These are phyloP conservation scores for Nemapogon koenigi DNA, from an alignment of 2,888 invertebrate genomes.

Conservation along the genomic window DNA sequence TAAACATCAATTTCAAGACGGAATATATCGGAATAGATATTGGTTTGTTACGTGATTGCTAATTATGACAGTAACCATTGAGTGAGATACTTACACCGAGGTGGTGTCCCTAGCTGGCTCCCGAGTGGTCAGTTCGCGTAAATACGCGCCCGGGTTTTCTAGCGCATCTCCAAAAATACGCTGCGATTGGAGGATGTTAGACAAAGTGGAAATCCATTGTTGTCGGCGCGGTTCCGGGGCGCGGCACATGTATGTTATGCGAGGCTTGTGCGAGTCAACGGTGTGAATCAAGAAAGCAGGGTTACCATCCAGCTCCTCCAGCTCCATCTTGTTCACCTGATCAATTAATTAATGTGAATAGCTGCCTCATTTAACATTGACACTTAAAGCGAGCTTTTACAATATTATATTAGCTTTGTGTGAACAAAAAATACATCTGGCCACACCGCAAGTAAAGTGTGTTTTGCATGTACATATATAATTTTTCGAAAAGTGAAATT, in stretches of 20 bases:
- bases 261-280: slow-evolving; percentile 79
- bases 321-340: slow-evolving; percentile 96
- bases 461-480: too few relatives aligned
- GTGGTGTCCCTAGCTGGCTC: slow-evolving; percentile 26
- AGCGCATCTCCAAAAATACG: slow-evolving; percentile 92
- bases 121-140: slow-evolving; percentile 29
- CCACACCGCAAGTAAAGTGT: too few relatives aligned
- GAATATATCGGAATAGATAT: too few relatives aligned
- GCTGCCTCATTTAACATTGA: too few relatives aligned
- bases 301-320: slow-evolving; percentile 65
- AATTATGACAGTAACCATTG: too few relatives aligned
- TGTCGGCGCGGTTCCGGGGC: slow-evolving; percentile 76
- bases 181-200: slow-evolving; percentile 90
- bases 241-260: slow-evolving; percentile 80
- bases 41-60: too few relatives aligned
- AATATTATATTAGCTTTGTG: too few relatives aligned
- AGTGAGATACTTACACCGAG: slow-evolving; percentile 43
- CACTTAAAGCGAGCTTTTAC: too few relatives aligned
- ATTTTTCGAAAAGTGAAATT: too few relatives aligned
- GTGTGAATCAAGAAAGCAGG: slow-evolving; percentile 64
- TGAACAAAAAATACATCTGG: too few relatives aligned
- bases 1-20: too few relatives aligned
- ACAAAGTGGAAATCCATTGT: slow-evolving; percentile 86
- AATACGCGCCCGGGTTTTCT: slow-evolving; percentile 84
- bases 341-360: too few relatives aligned